These are phyloP conservation scores for Geotrypetes seraphini DNA, from an alignment of 2,797 vertebrate species.

Conservation along the genomic window DNA sequence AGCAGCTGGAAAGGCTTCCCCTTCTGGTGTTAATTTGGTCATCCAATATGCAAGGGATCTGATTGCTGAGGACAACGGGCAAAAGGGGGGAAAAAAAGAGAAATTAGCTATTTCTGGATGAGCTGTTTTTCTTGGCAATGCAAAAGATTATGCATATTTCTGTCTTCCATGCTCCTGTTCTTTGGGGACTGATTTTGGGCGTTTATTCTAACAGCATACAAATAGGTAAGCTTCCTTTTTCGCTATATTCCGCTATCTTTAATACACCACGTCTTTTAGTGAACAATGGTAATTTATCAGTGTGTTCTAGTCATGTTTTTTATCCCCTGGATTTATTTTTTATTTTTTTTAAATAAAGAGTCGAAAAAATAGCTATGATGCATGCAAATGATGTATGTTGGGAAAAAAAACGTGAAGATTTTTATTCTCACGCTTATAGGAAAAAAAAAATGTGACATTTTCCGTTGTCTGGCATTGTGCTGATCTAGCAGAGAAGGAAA, in stretches of 20 bases:
- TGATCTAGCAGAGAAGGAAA: too few relatives aligned
- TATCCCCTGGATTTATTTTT: too few relatives aligned
- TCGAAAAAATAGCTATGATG: too few relatives aligned
- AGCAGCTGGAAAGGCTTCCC: background rate
- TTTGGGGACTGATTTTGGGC: conserved; percentile 81
- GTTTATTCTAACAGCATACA: conserved; percentile 87
- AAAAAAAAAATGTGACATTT: too few relatives aligned
- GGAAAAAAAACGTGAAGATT: too few relatives aligned
- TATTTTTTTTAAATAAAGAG: too few relatives aligned
- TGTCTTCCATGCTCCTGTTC: conserved; percentile 74
- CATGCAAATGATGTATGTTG: too few relatives aligned
- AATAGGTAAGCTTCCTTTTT: conserved; percentile 70
- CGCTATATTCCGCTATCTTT: background rate
- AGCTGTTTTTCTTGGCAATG: conserved; percentile 81
- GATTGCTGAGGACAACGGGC: conserved; percentile 24
- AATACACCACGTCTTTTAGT: too few relatives aligned
- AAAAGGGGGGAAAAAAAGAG: conserved; percentile 7
- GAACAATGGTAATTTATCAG: too few relatives aligned
- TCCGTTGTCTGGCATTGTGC: too few relatives aligned
- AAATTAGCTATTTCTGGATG: conserved; percentile 70
- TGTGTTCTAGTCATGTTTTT: too few relatives aligned
- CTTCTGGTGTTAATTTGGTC: conserved; percentile 12
- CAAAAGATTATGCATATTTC: conserved; percentile 84
- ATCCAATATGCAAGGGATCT: conserved; percentile 72
- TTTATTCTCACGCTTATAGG: too few relatives aligned